phyloP scores from a whole-genome alignment of 1,140 invertebrate species.

The Drosophila azteca region DNA sequence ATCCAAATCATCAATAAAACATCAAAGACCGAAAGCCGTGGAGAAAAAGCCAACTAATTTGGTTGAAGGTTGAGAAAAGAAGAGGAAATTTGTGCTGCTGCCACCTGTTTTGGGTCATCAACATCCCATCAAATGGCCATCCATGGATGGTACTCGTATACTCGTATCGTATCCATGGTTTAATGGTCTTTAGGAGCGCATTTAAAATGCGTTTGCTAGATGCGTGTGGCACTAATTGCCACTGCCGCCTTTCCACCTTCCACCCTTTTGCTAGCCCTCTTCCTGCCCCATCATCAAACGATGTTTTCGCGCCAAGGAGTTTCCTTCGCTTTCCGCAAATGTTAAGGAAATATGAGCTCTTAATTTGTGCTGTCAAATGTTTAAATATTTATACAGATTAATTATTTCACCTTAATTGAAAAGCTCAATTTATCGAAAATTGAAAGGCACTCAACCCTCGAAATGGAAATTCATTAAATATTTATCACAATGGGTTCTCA shows the following conservation, averaged over 20 bases:
- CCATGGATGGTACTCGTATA: neutral
- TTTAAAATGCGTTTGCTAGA: conserved; percentile 71
- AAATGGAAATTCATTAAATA: neutral
- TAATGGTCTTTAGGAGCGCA: conserved; percentile 68
- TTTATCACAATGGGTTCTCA: neutral
- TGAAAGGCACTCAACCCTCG: neutral
- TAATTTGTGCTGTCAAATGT: conserved; percentile 10
- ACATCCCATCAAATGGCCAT: conserved; percentile 15
- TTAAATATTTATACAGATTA: conserved; percentile 24
- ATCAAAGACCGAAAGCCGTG: conserved; percentile 56
- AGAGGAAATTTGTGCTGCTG: conserved; percentile 2
- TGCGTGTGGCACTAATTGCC: conserved; percentile 52
- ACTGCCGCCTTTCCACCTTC: neutral
- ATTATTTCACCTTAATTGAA: conserved; percentile 23
- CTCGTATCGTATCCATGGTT: neutral
- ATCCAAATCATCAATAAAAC: conserved; percentile 73
- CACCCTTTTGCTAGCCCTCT: neutral
- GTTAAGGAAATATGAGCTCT: neutral
- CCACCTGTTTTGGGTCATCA: conserved; percentile 65
- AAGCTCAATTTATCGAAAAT: conserved; percentile 13
- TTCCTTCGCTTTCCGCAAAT: neutral
- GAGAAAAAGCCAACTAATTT: conserved; percentile 47
- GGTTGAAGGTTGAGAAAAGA: conserved; percentile 14
- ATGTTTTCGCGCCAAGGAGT: no score
- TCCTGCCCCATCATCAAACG: no score